phyloP scores from a whole-genome alignment of 2,797 vertebrate species.

The Centroberyx gerrardi region DNA sequence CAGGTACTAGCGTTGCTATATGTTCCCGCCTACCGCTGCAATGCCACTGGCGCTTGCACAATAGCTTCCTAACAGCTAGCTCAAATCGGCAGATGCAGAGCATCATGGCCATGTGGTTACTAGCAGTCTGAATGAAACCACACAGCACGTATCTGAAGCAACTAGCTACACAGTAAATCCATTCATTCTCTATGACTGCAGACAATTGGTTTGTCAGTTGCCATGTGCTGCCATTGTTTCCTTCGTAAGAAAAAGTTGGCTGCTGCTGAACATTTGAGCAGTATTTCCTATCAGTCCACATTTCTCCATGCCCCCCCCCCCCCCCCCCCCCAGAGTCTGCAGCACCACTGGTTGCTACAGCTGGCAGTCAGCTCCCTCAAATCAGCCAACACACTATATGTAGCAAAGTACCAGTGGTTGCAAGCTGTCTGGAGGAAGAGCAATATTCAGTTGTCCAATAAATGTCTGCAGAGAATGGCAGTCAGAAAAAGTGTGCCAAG shows the following conservation, averaged over 20 bases:
- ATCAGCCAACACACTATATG: conserved; percentile 50
- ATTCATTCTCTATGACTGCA: conserved; percentile 17
- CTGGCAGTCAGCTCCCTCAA: conserved; percentile 59
- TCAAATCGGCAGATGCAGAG: no score
- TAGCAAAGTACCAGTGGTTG: conserved; percentile 21
- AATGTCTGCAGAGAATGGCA: conserved; percentile 32
- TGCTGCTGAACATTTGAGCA: conserved; percentile 43
- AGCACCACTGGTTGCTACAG: conserved; percentile 46
- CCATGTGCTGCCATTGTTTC: conserved; percentile 35
- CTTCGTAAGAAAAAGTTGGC: conserved; percentile 48
- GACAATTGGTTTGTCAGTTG: conserved; percentile 12
- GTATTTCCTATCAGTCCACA: conserved; percentile 56
- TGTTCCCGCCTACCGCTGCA: neutral
- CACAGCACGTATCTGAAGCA: no score
- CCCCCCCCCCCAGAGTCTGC: conserved; percentile 45
- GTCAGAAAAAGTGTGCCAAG: conserved; percentile 11
- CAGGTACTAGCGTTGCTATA: conserved; percentile 1
- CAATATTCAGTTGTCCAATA: conserved; percentile 6
- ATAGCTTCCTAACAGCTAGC: no score
- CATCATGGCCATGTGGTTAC: neutral
- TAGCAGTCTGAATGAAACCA: neutral
- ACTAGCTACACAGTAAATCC: conserved; percentile 1
- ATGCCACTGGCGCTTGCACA: no score
- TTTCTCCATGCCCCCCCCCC: conserved; percentile 13
- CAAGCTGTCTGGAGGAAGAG: conserved; percentile 38